Base-by-base conservation (phyloP, 1,140 invertebrate species). In the Drosophila bipectinata region DNA sequence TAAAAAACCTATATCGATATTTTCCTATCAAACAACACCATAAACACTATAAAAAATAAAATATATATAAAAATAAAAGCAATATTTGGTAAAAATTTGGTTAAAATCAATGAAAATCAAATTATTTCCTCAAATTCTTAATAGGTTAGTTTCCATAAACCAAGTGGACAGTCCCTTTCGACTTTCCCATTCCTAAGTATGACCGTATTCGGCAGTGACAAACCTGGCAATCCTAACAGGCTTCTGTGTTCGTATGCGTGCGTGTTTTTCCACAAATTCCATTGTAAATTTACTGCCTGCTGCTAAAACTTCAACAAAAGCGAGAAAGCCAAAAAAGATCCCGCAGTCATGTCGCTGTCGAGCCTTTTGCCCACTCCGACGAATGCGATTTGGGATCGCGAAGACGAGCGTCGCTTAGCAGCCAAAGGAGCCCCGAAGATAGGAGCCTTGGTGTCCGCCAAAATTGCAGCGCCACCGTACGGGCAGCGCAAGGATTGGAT, bases 401-500 rank as follows among this genome's bases (percentile, higher is more conserved):
- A 98, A 89, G 97, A 98, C 92, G 97, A 98, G 90, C 93, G 94
- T 66, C 94, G 95, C 74, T 93, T 94, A 34, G 94, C 94, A 69
- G 79, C 85, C 47, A 89, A 77, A 32, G 93, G 93, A 71, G 93
- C 94, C 45, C 94, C 94, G 10, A 94, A 94, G 15, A 95, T 92
- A 63, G 91, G 94, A 51, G 94, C 95, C 2, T 90, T 98, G 47
- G 96, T 98, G n/a, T 95, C 96, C 60, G 96, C 96, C 39, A 94
- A 95, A 81, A 95, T 95, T 39, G 95, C 96, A 78, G 97, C 97
- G n/a, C 99, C 99, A 6, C 98, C 98, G 1, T 99, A 99, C 94
- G 98, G 98, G 1, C 96, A 98, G 79, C 94, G 99, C 73, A 96
- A 96, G 93, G 98, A 98, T 89, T 99, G 98, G 97, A 93, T 99